Evolutionary conservation across 2,888 invertebrate genomes (phyloP), one percentile per base, ranked within the genome.

Genomic region (Cephalotes varians): DNA sequence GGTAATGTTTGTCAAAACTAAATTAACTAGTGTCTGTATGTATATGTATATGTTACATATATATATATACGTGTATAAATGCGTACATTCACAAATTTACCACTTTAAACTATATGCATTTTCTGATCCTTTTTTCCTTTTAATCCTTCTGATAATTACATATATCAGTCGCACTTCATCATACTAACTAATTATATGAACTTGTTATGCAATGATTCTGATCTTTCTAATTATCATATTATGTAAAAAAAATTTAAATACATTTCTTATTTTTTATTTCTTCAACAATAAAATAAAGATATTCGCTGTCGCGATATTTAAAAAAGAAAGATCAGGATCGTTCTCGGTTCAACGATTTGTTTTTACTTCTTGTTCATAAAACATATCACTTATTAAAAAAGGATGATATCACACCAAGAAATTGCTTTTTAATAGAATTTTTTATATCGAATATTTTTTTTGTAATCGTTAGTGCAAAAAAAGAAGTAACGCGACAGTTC

Each of bases 101-200:
- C 47, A 51, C 1, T 47, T 83, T 62, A 79, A 76, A 62, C n/a
- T 73, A 28, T 77, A 73, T 58, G 34, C 47, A 67, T 69, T 73
- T 71, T 67, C 49, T 64, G n/a, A 28, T 76, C 77, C 72, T 71
- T 31, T n/a, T 40, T 58, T 58, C 65, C 18, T 67, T 79, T 37
- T 77, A 72, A 67, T 77, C 49, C 62, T 40, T 54, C 28, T 77
- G n/a, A 77, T 67, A 77, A 81, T 18, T 74, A 64, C 71, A 73
- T 74, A 81, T 69, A 82, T 82, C 79, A 80, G 79, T 69, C 79
- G 73, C 54, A 87, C 74, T 60, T 86, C 51, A 31, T 80, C 81
- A 44, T 82, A 90, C 74, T 81, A 86, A 87, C 81, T 88, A 88
- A 58, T 81, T 47, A 58, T 79, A 28, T 82, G 71, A 83, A 74